Evolutionary conservation across 2,797 vertebrate genomes (phyloP), one percentile per base, ranked within the genome.

Genomic region (Mastacembelus armatus): DNA sequence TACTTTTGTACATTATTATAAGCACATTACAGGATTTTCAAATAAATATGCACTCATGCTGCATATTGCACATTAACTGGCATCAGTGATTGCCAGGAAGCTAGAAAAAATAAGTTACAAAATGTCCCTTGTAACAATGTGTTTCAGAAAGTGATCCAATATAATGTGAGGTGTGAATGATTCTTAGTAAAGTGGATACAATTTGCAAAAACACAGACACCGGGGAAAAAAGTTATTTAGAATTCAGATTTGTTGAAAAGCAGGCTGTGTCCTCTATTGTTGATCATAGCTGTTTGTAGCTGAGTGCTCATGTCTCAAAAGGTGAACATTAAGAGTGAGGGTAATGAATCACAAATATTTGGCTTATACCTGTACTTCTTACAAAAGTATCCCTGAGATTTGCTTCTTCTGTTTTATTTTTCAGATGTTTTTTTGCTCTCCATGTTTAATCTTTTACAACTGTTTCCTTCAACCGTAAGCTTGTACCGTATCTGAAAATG

Each of bases 261-360:
- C 24, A 36, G 26, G 24, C 5, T 3, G 24, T 26, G 24, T 3
- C 24, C 26, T 26, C 24, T 5, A 26, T 24, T 26, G 32, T 32
- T 35, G 33, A 7, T 32, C 10, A 35, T 3, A 19, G 10, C 10
- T 22, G 19, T 24, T 24, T 15, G 2, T 15, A 7, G 11, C 43
- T 21, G n/a, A 12, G 18, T 5, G 14, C 21, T 52, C 32, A 36
- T 14, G 21, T 24, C 50, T 27, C 10, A 15, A 33, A 18, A 51
- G 30, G 12, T 10, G 2, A 67, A 16, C 30, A 2, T 10, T 27
- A 40, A 32, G 19, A 14, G 27, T 21, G 2, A 58, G 12, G 40
- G 10, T 50, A 15, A 21, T 52, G 6, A 61, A 38, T 61, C 51
- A 21, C 30, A 30, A 59, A n/a, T n/a, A n/a, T 43, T 19, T 57